Conservation (phyloP, 2,797 vertebrate genomes). For the Eospalax fontanierii region DNA sequence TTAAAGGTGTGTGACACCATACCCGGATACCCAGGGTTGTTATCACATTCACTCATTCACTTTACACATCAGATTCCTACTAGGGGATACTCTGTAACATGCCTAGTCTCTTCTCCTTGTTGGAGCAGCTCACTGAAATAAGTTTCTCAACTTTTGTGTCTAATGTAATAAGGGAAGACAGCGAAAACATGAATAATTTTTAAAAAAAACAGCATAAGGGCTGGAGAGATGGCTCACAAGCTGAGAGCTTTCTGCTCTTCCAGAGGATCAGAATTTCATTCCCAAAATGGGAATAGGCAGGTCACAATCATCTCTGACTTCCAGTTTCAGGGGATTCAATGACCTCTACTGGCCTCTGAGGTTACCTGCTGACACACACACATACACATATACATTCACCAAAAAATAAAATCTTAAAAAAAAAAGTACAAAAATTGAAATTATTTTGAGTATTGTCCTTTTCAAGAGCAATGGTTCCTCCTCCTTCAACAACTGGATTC, state of each 20-base stretch:
- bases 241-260: neutral
- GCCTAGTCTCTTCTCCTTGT: neutral
- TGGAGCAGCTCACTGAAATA: neutral
- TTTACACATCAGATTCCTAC: neutral
- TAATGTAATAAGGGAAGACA: neutral
- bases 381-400: neutral
- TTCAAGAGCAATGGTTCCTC: neutral
- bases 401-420: neutral
- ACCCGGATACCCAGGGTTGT: too few species aligned
- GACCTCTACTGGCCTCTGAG: neutral
- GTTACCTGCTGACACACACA: neutral
- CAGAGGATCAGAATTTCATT: neutral
- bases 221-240: neutral
- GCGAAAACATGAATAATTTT: neutral
- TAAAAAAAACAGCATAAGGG: neutral
- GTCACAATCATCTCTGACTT: neutral
- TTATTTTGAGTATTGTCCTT: neutral
- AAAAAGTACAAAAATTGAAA: neutral
- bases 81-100: neutral
- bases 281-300: neutral
- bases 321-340: neutral
- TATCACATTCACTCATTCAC: neutral
- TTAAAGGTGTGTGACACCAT: too few species aligned
- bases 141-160: slow-evolving; percentile 49
- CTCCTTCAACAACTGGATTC: slow-evolving; percentile 7